These are phyloP conservation scores for Pterobdella sp. DNA, from an alignment of 2,888 invertebrate genomes.

Conservation along the genomic window DNA sequence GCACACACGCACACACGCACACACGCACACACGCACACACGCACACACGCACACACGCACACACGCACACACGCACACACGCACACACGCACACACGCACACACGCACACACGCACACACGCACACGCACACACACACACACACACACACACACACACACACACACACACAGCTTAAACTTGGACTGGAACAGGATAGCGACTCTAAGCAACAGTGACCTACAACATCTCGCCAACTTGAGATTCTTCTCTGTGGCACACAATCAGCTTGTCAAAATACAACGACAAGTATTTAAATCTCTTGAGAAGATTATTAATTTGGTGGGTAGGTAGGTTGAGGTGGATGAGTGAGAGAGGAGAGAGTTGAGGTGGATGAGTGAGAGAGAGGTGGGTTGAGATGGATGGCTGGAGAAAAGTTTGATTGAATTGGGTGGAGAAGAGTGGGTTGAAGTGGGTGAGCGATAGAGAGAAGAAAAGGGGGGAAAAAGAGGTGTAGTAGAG, in stretches of 20 bases:
- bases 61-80: conserved; percentile 10
- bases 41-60: conserved; percentile 10
- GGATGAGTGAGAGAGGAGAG: not conserved
- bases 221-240: conserved; percentile 34
- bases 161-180: conserved; percentile 33
- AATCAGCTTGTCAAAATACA: conserved; percentile 35
- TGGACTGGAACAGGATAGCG: conserved; percentile 34
- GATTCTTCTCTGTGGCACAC: conserved; percentile 35
- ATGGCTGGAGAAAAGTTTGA: not conserved
- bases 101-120: conserved; percentile 13
- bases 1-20: conserved; percentile 12
- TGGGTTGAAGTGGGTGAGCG: not conserved
- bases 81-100: conserved; percentile 9
- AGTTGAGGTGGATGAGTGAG: not conserved
- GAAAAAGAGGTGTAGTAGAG: not conserved
- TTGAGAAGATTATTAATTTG: conserved; percentile 37
- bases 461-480: not conserved
- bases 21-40: conserved; percentile 15
- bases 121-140: conserved; percentile 15
- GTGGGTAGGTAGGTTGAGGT: conserved; percentile 19
- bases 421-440: not conserved
- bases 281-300: conserved; percentile 32
- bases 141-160: conserved; percentile 14
- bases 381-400: not conserved
- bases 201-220: conserved; percentile 34